Evolutionary conservation across 2,797 vertebrate species (phyloP).

Genomic region (Eospalax fontanierii): DNA sequence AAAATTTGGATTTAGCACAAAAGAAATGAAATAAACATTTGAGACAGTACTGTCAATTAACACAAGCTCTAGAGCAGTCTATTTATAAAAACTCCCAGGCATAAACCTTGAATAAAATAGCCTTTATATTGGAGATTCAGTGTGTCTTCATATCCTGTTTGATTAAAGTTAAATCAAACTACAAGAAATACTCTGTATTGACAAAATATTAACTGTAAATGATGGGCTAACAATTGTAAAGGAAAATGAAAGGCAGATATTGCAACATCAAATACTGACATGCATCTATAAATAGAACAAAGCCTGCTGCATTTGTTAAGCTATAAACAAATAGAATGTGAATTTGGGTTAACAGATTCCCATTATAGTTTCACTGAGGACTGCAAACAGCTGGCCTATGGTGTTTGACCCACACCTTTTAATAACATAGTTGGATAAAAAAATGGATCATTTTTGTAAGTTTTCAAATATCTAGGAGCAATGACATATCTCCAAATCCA

Average conservation of each 20-base stretch:
- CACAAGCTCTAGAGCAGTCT: background rate
- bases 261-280: background rate
- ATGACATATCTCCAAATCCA: background rate
- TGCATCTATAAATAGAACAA: background rate
- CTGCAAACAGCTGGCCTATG: background rate
- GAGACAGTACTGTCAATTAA: background rate
- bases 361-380: background rate
- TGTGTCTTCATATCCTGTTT: slow-evolving; percentile 25
- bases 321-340: background rate
- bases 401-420: background rate
- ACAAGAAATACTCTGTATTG: background rate
- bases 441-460: background rate
- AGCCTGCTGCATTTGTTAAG: background rate
- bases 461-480: background rate
- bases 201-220: background rate
- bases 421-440: background rate
- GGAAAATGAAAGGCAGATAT: background rate
- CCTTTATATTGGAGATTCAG: background rate
- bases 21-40: background rate
- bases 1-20: slow-evolving; percentile 1
- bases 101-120: background rate
- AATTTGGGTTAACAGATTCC: background rate
- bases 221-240: slow-evolving; percentile 28
- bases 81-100: background rate
- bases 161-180: background rate